Percentiles rank a stretch among this genome's conserved stretches.
Evolutionary conservation across 2,113 vertebrate genomes (phyloP).

Genomic region (Mugil cephalus): DNA sequence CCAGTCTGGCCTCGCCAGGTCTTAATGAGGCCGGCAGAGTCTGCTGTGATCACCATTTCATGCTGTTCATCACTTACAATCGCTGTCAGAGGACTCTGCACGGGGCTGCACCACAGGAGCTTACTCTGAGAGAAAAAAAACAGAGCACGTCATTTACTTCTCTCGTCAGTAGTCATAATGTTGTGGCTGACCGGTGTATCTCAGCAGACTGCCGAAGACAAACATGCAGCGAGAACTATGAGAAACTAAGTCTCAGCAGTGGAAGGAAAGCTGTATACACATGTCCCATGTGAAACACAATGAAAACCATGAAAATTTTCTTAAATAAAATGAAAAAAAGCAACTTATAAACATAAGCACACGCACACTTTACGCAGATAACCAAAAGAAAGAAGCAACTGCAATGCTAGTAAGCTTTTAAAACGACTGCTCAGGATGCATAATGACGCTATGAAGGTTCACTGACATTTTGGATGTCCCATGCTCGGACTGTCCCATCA

Average conservation of each 20-base stretch:
- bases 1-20: slow-evolving; percentile 79
- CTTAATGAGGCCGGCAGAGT: slow-evolving; percentile 68
- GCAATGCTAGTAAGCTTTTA: no score
- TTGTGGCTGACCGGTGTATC: background rate
- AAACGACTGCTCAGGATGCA: no score
- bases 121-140: slow-evolving; percentile 69
- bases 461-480: slow-evolving; percentile 83
- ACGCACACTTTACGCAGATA: background rate
- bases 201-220: background rate
- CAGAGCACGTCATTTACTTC: no score
- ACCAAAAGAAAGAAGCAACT: no score
- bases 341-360: no score
- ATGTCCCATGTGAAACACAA: no score
- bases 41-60: slow-evolving; percentile 76
- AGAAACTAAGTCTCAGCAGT: background rate
- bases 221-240: background rate
- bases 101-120: slow-evolving; percentile 81
- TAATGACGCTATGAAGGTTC: background rate
- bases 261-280: background rate
- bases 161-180: no score
- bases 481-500: slow-evolving; percentile 83
- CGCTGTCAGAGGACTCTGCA: slow-evolving; percentile 76
- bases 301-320: background rate
- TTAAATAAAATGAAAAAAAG: background rate
- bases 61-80: slow-evolving; percentile 66